Percentiles rank a stretch among this genome's conserved stretches.
Evolutionary conservation across 2,888 invertebrate species (phyloP).

Genomic region (Ectobius pallidus): DNA sequence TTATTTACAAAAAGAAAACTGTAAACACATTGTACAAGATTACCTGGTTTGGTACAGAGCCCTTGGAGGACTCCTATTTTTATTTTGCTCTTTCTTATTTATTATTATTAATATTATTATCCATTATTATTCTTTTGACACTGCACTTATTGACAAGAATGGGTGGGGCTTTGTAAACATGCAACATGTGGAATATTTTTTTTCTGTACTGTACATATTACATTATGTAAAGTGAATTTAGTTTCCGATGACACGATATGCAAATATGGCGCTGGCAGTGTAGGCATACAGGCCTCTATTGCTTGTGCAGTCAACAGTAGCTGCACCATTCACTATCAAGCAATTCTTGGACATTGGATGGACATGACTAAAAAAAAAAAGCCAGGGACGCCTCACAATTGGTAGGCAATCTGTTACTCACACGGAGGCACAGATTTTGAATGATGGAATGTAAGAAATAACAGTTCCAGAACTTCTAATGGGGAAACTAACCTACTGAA

Average conservation of each 20-base stretch:
- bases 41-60: slow-evolving; percentile 26
- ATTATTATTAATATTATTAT: neutral
- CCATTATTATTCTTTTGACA: no score
- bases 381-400: neutral
- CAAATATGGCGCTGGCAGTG: slow-evolving; percentile 33
- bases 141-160: slow-evolving; percentile 4
- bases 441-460: slow-evolving; percentile 19
- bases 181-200: neutral
- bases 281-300: slow-evolving; percentile 15
- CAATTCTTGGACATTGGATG: neutral
- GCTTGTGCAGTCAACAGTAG: neutral
- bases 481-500: neutral
- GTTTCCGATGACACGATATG: slow-evolving; percentile 29
- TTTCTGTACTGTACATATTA: slow-evolving; percentile 6
- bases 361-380: neutral
- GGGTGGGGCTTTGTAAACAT: neutral
- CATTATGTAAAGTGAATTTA: neutral
- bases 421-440: neutral
- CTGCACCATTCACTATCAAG: slow-evolving; percentile 3
- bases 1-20: slow-evolving; percentile 37
- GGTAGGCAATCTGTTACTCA: neutral
- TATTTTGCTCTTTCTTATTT: neutral
- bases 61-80: neutral
- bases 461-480: slow-evolving; percentile 2
- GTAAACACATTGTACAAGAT: slow-evolving; percentile 36